Conservation (phyloP, 2,888 invertebrate genomes). For the Anoncus sp. region DNA sequence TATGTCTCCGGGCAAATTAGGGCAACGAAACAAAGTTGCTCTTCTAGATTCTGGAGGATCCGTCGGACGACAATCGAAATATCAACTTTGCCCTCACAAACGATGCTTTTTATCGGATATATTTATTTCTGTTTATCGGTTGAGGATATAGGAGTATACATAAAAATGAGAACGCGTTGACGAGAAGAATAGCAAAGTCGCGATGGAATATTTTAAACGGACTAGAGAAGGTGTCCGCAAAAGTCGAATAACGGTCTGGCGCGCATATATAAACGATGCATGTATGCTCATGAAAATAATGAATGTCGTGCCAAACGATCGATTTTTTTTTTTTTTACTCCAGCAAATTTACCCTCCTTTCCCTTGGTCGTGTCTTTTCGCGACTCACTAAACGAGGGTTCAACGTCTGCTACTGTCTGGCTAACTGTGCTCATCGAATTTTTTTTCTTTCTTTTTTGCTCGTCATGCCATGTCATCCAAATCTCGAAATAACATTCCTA, state of each 20-base stretch:
- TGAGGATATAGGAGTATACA: not conserved
- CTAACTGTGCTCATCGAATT: not conserved
- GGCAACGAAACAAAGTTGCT: not conserved
- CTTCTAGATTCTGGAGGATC: not conserved
- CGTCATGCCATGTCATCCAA: not conserved
- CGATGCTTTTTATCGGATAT: not conserved
- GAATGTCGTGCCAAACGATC: conserved; percentile 3
- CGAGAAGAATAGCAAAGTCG: conserved; percentile 16
- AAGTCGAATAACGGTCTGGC: conserved; percentile 10
- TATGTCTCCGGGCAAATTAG: conserved; percentile 3
- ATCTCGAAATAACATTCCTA: conserved; percentile 3
- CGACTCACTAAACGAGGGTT: not conserved
- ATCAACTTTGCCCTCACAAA: not conserved
- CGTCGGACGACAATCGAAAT: no score
- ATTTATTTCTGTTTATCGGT: conserved; percentile 26
- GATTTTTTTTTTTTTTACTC: conserved; percentile 18
- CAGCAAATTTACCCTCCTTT: not conserved
- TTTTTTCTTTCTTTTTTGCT: not conserved
- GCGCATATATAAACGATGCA: conserved; percentile 3
- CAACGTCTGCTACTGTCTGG: conserved; percentile 15
- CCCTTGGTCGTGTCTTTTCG: not conserved
- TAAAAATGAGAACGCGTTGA: not conserved
- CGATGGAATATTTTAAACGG: conserved; percentile 42
- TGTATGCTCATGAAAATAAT: conserved; percentile 8
- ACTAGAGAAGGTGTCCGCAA: not conserved